These are phyloP conservation scores for Hydropsyche tenuis DNA, from an alignment of 1,140 invertebrate species.

Conservation along the genomic window DNA sequence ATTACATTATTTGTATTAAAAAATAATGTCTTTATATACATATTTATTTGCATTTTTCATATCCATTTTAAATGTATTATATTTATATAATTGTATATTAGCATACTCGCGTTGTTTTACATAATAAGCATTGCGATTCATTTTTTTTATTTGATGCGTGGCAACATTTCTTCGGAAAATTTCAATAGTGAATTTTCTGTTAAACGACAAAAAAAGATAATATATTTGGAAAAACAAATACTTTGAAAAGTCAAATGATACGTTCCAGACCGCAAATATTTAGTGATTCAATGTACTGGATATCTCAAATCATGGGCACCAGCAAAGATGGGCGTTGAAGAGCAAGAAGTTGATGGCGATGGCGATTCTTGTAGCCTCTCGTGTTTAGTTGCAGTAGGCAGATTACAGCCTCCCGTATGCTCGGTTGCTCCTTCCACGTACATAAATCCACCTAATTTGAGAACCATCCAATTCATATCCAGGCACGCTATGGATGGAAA, in stretches of 20 bases:
- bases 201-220: too few species aligned
- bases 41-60: background rate
- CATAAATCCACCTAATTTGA: slow-evolving; percentile 39
- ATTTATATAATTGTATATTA: background rate
- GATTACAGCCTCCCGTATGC: slow-evolving; percentile 64
- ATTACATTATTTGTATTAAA: background rate
- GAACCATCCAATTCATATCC: slow-evolving; percentile 76
- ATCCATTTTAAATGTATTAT: background rate
- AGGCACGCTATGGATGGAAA: slow-evolving; percentile 94
- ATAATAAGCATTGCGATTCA: background rate
- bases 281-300: slow-evolving; percentile 63
- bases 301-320: slow-evolving; percentile 92
- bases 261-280: slow-evolving; percentile 55
- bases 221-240: too few species aligned
- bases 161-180: too few species aligned
- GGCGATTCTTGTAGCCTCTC: slow-evolving; percentile 79
- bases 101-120: background rate
- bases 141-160: too few species aligned
- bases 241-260: too few species aligned
- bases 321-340: slow-evolving; percentile 67
- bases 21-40: too few species aligned
- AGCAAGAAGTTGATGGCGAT: slow-evolving; percentile 68
- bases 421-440: slow-evolving; percentile 49
- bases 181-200: too few species aligned
- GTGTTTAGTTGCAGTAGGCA: slow-evolving; percentile 84